These are phyloP conservation scores for Netelia melanura DNA, from an alignment of 2,888 invertebrate genomes.

Conservation along the genomic window DNA sequence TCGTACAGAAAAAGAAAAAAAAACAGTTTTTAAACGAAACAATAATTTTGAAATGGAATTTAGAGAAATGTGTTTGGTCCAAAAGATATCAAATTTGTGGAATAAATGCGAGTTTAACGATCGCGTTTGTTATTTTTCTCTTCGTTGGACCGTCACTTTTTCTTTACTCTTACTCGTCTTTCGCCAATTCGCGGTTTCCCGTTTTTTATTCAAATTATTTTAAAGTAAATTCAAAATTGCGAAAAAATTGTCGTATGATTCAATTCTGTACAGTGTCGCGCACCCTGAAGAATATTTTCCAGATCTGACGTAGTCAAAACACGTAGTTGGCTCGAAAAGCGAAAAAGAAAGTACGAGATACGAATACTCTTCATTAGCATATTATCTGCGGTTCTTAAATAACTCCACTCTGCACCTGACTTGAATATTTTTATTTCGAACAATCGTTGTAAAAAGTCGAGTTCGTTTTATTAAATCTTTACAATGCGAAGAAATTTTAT, in stretches of 20 bases:
- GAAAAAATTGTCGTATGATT: too few relatives aligned
- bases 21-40: background rate
- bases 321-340: constrained; percentile 3
- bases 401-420: background rate
- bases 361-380: constrained; percentile 27
- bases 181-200: background rate
- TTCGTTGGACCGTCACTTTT: background rate
- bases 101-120: constrained; percentile 7
- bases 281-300: background rate
- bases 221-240: background rate
- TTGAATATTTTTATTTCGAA: background rate
- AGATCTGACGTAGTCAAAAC: background rate
- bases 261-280: background rate
- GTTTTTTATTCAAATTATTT: constrained; percentile 20
- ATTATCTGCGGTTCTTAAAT: constrained; percentile 23
- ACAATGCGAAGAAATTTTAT: constrained; percentile 17
- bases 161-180: too few relatives aligned
- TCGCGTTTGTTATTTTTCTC: background rate
- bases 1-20: background rate
- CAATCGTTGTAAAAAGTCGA: background rate
- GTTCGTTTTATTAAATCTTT: constrained; percentile 25
- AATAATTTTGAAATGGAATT: constrained; percentile 30
- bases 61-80: background rate
- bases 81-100: background rate
- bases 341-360: background rate